A percentile compares a stretch with the other conserved stretches of the same genome.
Evolutionary conservation across 2,113 vertebrate species (phyloP).

Genomic region (Leptosomus discolor): DNA sequence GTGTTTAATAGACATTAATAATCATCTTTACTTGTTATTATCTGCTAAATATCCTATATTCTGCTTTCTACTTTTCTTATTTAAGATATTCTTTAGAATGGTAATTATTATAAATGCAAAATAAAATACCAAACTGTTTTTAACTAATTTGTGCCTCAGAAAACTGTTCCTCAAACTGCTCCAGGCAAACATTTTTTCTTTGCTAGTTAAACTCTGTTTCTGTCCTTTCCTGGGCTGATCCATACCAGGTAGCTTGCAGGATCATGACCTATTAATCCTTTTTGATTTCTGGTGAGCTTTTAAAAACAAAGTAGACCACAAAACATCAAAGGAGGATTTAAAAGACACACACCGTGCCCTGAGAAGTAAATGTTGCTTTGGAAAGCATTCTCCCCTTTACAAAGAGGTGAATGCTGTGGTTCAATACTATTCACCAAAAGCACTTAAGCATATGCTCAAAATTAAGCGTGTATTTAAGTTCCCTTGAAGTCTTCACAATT

Average conservation of each 20-base stretch:
- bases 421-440: constrained; percentile 8
- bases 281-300: constrained; percentile 61
- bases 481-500: constrained; percentile 30
- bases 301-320: constrained; percentile 55
- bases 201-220: neutral
- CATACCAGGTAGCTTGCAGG: constrained; percentile 59
- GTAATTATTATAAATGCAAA: neutral
- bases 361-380: constrained; percentile 55
- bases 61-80: constrained; percentile 45
- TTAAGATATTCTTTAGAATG: constrained; percentile 35
- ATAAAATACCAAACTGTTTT: neutral
- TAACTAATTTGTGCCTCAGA: neutral
- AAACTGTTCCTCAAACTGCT: neutral
- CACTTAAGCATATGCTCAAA: constrained; percentile 59
- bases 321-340: constrained; percentile 60
- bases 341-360: constrained; percentile 23
- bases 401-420: constrained; percentile 1
- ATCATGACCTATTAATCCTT: constrained; percentile 66
- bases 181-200: constrained; percentile 41
- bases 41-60: constrained; percentile 26
- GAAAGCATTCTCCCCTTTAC: constrained; percentile 27
- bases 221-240: constrained; percentile 49
- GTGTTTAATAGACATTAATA: neutral
- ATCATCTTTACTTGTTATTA: neutral
- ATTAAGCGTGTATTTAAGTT: constrained; percentile 49